Evolutionary conservation across 2,797 vertebrate species (phyloP), one percentile per base, ranked within the genome.

Genomic region (Nothura maculosa): DNA sequence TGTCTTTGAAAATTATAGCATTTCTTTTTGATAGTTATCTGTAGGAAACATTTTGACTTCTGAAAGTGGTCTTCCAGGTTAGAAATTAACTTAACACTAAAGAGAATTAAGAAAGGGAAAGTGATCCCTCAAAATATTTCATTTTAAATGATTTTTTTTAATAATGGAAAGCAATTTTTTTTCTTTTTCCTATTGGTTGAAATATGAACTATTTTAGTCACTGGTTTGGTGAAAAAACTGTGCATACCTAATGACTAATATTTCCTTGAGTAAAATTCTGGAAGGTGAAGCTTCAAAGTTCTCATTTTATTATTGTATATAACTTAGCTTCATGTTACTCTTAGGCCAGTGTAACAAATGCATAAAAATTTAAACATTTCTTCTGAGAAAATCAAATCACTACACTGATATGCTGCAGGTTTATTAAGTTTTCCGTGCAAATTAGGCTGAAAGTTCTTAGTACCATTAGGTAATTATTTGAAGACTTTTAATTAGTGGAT

Each of bases 31-130:
- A 47, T 25, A 81, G 50, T 79, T 93, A 85, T 81, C 70, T 92
- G 5, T 48, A 67, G 43, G 60, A 93, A 91, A 81, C 20, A 73
- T 72, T 94, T 87, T 91, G 47, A 63, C 34, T 81, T 95, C 94
- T 87, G 42, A 76, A 60, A 72, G 55, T 52, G 43, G 34, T 8
- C 8, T 86, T 94, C 94, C 74, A 76, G 27, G 92, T 92, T 84
- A 73, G 63, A 93, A 95, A 78, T 79, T 79, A 36, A 34, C 17
- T 36, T 60, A 91, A 52, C 74, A 10, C 38, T 47, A 34, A 69
- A 62, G 77, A 92, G 14, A 16, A 7, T 5, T 81, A 38, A 64
- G 79, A 83, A 76, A 75, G 2, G 8, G 6, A 13, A 7, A 67
- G 76, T 73, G 83, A 90, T 63, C 18, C 0, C 0, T 78, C 81